Base-by-base conservation (phyloP, 2,113 vertebrate species). In the Pomatorhinus ruficollis region DNA sequence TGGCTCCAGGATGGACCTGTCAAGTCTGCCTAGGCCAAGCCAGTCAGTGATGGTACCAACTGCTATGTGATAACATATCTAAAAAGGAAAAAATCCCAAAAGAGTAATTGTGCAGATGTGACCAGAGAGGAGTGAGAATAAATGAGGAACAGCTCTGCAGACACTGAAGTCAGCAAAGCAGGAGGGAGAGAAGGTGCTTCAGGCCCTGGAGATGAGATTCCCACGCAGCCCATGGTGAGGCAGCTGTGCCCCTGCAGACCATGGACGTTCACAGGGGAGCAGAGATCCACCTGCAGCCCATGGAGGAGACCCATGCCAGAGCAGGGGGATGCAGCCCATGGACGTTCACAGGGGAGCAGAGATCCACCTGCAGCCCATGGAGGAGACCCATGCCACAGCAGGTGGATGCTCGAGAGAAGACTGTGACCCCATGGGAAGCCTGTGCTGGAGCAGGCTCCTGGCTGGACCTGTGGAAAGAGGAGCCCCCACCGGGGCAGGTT, bases 191-290 rank as follows among this genome's bases (percentile, higher is more conserved):
- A 11, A 82, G 9, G 8, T 54, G 20, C 17, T 76, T 17, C 47
- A 68, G 40, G 24, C 12, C 33, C 30, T 14, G 39, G n/a, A 75
- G 53, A 39, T 31, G 39, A 47, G 61, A 53, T 66, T 45, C 6
- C 31, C 39, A 5, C 28, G 30, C 56, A 63, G 65, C 9, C 33
- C 23, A 11, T 3, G 11, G 20, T 30, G 77, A 37, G 20, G 23
- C 9, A 74, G 60, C 52, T 52, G 15, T 59, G 44, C 27, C 19
- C 27, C 33, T 74, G 27, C 22, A 81, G 37, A 18, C 59, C 33
- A 14, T 11, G 44, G 59, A 59, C 0, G 0, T 9, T 24, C 40
- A 54, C 21, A 14, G 21, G 24, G 30, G 20, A 49, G 57, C n/a
- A 63, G 47, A 70, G 40, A 63, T 35, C 16, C 35, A 33, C 45